Conservation (phyloP, 53 echinoderm and acorn worm genomes). For the Henricia sp. region DNA sequence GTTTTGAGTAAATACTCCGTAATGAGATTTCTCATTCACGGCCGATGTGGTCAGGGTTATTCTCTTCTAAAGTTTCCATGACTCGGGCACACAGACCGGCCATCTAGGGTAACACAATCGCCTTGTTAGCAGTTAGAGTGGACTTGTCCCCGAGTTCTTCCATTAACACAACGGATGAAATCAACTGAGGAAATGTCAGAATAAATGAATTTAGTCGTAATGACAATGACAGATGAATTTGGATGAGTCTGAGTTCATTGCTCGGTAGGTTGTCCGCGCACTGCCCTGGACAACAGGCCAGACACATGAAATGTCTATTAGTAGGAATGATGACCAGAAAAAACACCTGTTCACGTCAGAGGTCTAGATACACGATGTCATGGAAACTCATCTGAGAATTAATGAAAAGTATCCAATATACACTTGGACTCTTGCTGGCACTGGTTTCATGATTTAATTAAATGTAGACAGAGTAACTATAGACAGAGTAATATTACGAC, state of each 20-base stretch:
- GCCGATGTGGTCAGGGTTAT: neutral
- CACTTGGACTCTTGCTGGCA: no score
- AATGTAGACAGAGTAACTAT: no score
- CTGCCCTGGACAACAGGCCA: neutral
- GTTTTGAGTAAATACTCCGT: conserved; percentile 23
- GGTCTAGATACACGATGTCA: neutral
- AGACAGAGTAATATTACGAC: no score
- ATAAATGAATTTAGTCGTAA: conserved; percentile 34
- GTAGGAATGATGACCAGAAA: neutral
- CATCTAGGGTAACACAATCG: conserved; percentile 33
- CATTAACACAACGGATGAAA: conserved; percentile 24
- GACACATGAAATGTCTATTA: neutral
- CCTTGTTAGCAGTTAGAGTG: conserved; percentile 32
- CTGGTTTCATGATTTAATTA: no score
- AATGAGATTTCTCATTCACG: neutral
- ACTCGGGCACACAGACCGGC: neutral
- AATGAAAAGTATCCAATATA: no score
- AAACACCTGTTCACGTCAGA: conserved; percentile 44
- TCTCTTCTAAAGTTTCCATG: conserved; percentile 7
- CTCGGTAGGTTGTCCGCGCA: conserved; percentile 6
- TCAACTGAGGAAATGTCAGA: conserved; percentile 18
- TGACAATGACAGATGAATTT: neutral
- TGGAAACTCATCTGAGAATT: no score
- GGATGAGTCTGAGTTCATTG: conserved; percentile 27
- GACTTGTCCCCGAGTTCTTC: conserved; percentile 6